Evolutionary conservation across 92 coral and sea anemone species (phyloP), one percentile per base, ranked within the genome.

Genomic region (Palythoa heliodiscus): DNA sequence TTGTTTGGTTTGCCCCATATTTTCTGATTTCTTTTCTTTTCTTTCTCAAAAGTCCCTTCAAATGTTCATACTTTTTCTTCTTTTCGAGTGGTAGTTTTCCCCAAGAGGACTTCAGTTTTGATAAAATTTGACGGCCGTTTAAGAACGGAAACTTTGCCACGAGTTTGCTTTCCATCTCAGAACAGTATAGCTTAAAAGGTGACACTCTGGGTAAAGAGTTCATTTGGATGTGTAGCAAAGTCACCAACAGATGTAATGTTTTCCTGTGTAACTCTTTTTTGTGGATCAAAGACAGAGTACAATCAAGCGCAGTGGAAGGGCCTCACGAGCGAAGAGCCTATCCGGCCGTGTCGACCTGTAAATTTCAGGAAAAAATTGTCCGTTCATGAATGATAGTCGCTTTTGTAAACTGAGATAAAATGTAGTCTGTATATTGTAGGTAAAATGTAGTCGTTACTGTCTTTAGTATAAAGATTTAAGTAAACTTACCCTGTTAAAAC

Each of bases 61-160:
- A 63, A 67, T 55, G 25, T 38, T 72, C 70, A 35, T 50, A 88
- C 54, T 70, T 71, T 23, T 85, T 53, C 70, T 87, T 81, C 71
- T 89, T 82, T 55, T 87, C 73, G 9, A 63, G 91, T 73, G 92
- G 70, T 22, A 80, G 74, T 60, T 84, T 82, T 52, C 87, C 86
- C 98, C 98, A 96, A 6, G 92, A 86, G n/a, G 93, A 84, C 64
- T 57, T 86, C 19, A 96, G 86, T 83, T 96, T 96, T 9, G 96
- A 93, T 17, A 88, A 89, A 54, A 94, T 94, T 87, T 96, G 98
- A 78, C 85, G 89, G 13, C 76, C 61, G 58, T 88, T 89, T 19
- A 96, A 89, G 86, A 94, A 96, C 14, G 98, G 98, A 86, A 89
- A 94, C 86, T 76, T 94, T 61, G 77, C 95, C 25, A 85, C 76